phyloP scores from a whole-genome alignment of 2,888 invertebrate species.

The Eupithecia subumbrata region DNA sequence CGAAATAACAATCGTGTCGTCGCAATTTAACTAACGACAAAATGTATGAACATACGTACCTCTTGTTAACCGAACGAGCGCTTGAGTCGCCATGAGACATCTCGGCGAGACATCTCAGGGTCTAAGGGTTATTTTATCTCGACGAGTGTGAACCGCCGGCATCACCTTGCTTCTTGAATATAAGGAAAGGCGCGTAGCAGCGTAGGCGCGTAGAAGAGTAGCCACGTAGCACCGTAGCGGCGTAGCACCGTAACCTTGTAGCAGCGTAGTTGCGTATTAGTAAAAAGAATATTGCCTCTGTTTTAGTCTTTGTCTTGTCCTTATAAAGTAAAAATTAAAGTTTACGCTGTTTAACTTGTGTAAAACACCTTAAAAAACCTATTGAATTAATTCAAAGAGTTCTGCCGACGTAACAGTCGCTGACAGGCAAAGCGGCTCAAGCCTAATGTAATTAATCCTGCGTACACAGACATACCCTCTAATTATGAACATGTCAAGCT shows the following conservation, averaged over 20 bases:
- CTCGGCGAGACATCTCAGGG: too few relatives aligned
- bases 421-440: constrained; percentile 33
- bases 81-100: too few relatives aligned
- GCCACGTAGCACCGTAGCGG: neutral
- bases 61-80: too few relatives aligned
- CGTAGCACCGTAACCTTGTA: neutral
- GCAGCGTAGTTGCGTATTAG: neutral
- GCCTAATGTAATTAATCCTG: constrained; percentile 38
- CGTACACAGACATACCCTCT: constrained; percentile 26
- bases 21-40: too few relatives aligned
- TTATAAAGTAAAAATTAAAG: too few relatives aligned
- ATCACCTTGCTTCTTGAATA: neutral
- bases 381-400: neutral
- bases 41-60: too few relatives aligned
- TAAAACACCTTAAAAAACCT: neutral
- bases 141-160: neutral
- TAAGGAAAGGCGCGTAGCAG: neutral
- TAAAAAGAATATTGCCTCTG: neutral
- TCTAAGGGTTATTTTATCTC: too few relatives aligned
- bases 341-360: neutral
- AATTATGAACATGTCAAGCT: constrained; percentile 44
- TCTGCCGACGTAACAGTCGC: neutral
- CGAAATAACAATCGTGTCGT: too few relatives aligned
- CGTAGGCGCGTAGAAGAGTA: neutral
- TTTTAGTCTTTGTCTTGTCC: neutral